Percentiles rank a stretch among this genome's conserved stretches.
Conservation (phyloP, 2,797 vertebrate genomes). For the Hypotaenidia philippensis region DNA sequence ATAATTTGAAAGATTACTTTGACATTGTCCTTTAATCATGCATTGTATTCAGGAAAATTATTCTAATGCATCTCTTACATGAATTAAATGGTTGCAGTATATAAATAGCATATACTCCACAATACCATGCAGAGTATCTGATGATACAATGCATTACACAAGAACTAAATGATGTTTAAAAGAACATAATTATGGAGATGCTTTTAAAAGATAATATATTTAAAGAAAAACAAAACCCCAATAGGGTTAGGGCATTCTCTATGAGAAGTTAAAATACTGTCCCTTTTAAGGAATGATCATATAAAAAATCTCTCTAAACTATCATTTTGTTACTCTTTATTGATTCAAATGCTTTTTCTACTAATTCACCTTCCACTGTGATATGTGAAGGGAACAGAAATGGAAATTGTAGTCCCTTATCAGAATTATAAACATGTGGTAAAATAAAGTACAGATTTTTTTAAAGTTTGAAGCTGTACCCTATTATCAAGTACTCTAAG, state of each 20-base stretch:
- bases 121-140: background rate
- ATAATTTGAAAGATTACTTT: conserved; percentile 52
- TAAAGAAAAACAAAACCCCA: background rate
- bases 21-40: conserved; percentile 59
- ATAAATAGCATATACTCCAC: conserved; percentile 14
- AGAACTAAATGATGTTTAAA: background rate
- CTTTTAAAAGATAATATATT: conserved; percentile 8
- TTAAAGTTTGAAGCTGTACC: background rate
- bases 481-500: background rate
- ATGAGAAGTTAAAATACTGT: background rate
- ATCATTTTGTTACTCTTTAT: background rate
- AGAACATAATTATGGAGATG: background rate
- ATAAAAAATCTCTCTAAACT: background rate
- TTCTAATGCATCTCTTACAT: conserved; percentile 16
- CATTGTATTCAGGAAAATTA: conserved; percentile 43
- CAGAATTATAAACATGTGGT: background rate
- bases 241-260: background rate
- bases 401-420: background rate
- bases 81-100: background rate
- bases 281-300: background rate
- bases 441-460: background rate
- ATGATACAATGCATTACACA: conserved; percentile 1
- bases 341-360: background rate
- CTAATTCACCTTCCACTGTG: background rate
- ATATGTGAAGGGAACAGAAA: background rate